Evolutionary conservation across 2,113 vertebrate genomes (phyloP).

Genomic region (Pollimyrus isidori): DNA sequence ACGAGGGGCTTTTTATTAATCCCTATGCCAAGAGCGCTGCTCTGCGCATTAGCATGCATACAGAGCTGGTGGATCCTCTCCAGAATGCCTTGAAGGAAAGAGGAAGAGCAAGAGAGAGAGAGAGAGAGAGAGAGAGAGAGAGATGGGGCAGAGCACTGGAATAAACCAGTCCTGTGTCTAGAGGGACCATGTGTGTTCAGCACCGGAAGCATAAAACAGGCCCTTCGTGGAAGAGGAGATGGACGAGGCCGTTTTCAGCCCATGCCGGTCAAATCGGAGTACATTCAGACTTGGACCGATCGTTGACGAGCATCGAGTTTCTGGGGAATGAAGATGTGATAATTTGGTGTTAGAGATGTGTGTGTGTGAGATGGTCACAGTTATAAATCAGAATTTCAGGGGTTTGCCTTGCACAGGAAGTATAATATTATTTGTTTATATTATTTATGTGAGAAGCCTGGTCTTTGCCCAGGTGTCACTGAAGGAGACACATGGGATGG

Average conservation of each 20-base stretch:
- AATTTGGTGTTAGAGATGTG: neutral
- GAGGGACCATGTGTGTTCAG: neutral
- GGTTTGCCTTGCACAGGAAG: neutral
- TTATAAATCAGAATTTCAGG: neutral
- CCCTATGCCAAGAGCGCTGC: slow-evolving; percentile 17
- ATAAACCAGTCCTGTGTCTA: slow-evolving; percentile 29
- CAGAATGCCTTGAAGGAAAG: slow-evolving; percentile 40
- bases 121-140: neutral
- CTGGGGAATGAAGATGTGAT: neutral
- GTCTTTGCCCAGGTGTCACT: neutral
- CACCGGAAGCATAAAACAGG: neutral
- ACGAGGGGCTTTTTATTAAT: slow-evolving; percentile 42
- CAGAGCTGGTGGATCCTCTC: slow-evolving; percentile 28
- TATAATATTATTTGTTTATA: neutral
- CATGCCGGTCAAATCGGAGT: neutral
- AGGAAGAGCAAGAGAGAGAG: neutral
- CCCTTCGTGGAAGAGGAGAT: neutral
- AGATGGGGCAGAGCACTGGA: slow-evolving; percentile 32
- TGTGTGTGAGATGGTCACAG: neutral
- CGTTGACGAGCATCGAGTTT: neutral
- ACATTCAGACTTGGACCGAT: neutral
- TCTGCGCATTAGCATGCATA: slow-evolving; percentile 35
- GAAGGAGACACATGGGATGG: neutral
- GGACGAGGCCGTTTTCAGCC: neutral
- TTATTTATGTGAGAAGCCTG: neutral